phyloP scores from a whole-genome alignment of 2,113 vertebrate genomes.

The Asarcornis scutulata region DNA sequence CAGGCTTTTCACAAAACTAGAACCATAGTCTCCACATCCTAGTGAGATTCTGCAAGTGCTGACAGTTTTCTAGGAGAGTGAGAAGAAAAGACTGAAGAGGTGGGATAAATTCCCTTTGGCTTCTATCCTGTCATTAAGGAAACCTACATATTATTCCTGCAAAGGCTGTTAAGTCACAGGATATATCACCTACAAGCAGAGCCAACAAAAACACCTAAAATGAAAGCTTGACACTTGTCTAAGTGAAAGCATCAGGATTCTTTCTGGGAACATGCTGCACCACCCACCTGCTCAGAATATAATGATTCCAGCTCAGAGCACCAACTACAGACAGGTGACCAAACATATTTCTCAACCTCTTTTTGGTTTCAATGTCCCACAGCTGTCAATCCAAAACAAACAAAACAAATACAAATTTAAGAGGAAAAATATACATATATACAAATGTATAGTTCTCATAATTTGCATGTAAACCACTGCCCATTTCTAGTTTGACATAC shows the following conservation, averaged over 20 bases:
- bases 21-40: neutral
- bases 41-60: neutral
- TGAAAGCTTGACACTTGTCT: neutral
- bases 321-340: constrained; percentile 78
- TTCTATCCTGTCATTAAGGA: neutral
- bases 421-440: no score
- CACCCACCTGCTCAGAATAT: constrained; percentile 83
- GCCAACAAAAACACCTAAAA: neutral
- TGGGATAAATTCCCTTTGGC: neutral
- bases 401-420: neutral
- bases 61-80: neutral
- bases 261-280: neutral
- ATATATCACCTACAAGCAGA: neutral
- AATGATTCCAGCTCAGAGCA: constrained; percentile 81
- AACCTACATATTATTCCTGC: neutral
- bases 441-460: neutral
- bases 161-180: neutral
- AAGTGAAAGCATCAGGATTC: neutral
- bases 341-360: constrained; percentile 70
- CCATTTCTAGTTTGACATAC: neutral
- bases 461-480: neutral
- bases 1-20: neutral
- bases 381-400: constrained; percentile 67
- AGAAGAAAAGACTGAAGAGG: neutral
- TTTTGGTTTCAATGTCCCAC: constrained; percentile 80